Conservation (phyloP, 2,888 invertebrate species). For the Alloplasta piceator region DNA sequence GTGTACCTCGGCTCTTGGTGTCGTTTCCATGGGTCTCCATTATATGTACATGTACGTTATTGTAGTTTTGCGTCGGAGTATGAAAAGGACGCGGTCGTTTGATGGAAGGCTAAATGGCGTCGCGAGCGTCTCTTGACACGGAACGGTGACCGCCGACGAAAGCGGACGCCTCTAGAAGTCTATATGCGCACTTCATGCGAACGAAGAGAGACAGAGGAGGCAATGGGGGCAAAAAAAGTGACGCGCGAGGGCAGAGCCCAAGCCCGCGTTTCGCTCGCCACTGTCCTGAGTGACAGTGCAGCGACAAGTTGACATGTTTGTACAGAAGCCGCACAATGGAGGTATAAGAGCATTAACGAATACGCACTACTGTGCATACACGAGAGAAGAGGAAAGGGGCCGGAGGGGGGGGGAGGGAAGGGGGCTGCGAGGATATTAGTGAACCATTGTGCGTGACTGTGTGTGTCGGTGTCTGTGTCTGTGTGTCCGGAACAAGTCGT, state of each 20-base stretch:
- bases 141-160: constrained; percentile 70
- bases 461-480: neutral
- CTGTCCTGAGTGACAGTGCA: constrained; percentile 74
- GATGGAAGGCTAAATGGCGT: constrained; percentile 78
- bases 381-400: constrained; percentile 40
- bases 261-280: constrained; percentile 69
- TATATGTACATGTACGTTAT: constrained; percentile 18
- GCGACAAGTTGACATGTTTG: constrained; percentile 81
- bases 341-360: constrained; percentile 76
- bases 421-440: neutral
- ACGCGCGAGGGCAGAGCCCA: constrained; percentile 43
- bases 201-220: neutral
- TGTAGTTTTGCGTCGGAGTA: constrained; percentile 70
- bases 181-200: neutral
- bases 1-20: constrained; percentile 17
- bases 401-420: neutral
- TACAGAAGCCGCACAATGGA: constrained; percentile 77
- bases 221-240: constrained; percentile 36
- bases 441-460: neutral
- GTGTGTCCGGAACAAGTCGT: constrained; percentile 38
- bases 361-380: constrained; percentile 67
- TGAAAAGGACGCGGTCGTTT: constrained; percentile 74
- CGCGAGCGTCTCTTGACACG: constrained; percentile 73
- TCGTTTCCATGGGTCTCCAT: constrained; percentile 1
- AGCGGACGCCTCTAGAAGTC: constrained; percentile 17